Evolutionary conservation across 2,888 invertebrate genomes (phyloP).

Genomic region (Junonia oenone): DNA sequence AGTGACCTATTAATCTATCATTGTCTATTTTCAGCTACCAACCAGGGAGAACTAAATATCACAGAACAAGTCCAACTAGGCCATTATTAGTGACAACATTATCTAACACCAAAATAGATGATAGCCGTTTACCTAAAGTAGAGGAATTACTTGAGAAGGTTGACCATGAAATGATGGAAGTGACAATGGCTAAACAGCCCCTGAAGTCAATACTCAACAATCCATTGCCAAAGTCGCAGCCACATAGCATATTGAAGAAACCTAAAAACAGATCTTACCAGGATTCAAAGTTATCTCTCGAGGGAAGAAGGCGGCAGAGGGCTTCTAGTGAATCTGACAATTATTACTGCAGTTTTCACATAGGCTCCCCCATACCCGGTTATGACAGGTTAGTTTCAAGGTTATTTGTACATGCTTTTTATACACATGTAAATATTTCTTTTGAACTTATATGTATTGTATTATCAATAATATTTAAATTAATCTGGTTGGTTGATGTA

Average conservation of each 20-base stretch:
- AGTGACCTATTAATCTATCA: neutral
- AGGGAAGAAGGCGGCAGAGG: conserved; percentile 66
- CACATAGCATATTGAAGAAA: conserved; percentile 66
- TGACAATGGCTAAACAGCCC: conserved; percentile 58
- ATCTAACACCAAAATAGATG: conserved; percentile 63
- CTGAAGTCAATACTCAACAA: conserved; percentile 73
- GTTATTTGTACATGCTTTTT: conserved; percentile 13
- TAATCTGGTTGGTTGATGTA: neutral
- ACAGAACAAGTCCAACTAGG: conserved; percentile 58
- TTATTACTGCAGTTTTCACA: conserved; percentile 50
- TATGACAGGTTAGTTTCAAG: conserved; percentile 57
- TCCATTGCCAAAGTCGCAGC: conserved; percentile 56
- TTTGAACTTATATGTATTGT: too few species aligned
- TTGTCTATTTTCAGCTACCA: conserved; percentile 46
- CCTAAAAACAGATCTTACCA: conserved; percentile 56
- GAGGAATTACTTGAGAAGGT: conserved; percentile 68
- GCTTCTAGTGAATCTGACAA: conserved; percentile 75
- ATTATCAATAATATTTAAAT: neutral
- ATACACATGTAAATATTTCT: neutral
- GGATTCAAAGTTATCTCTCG: conserved; percentile 47
- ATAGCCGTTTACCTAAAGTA: conserved; percentile 64
- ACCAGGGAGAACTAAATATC: conserved; percentile 57
- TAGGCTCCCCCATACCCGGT: conserved; percentile 52
- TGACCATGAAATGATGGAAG: conserved; percentile 66
- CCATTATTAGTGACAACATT: conserved; percentile 59